Base-by-base conservation (phyloP, 2,113 vertebrate species). In the Nibea coibor region DNA sequence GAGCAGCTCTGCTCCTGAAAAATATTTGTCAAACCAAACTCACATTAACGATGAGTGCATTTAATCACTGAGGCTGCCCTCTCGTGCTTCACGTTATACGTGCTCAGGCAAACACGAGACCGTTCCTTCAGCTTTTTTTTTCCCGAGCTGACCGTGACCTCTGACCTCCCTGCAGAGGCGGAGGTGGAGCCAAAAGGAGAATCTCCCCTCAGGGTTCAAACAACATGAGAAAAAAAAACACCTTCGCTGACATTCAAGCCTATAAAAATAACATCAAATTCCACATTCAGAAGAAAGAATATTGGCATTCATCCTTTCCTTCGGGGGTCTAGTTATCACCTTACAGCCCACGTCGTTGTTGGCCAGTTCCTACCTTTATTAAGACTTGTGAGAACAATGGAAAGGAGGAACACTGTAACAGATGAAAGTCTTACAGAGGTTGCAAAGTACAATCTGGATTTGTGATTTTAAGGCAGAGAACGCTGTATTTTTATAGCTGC, bases 241-340 rank as follows among this genome's bases (percentile, higher is more conserved):
- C 64, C 70, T 83, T 81, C 39, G 17, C 67, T 61, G 45, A 83
- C 76, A 69, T 62, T 35, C 19, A 26, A 75, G 19, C 66, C 31
- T 47, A 24, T 83, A 88, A 91, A 91, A 80, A 87, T 87, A 88
- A 66, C 76, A 71, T 58, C 54, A 79, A 39, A 67, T 74, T 87
- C 26, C 26, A 31, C 73, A 62, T 81, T 79, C 80, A 83, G 50
- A 72, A 47, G 53, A 47, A 42, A 51, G 66, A 70, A 68, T 80
- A 89, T 75, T 78, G 81, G 86, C 28, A 74, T 63, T 35, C 28
- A 75, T 71, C n/a, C 15, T 57, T 79, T 76, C 67, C 82, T 81
- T 79, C 20, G 17, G 68, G 62, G 69, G 73, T 74, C 17, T 48
- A 43, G 67, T 72, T 67, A 24, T 0, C 57, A 70, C 50, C 59